Conservation (phyloP, 2,888 invertebrate species). For the Hartigia nigra region DNA sequence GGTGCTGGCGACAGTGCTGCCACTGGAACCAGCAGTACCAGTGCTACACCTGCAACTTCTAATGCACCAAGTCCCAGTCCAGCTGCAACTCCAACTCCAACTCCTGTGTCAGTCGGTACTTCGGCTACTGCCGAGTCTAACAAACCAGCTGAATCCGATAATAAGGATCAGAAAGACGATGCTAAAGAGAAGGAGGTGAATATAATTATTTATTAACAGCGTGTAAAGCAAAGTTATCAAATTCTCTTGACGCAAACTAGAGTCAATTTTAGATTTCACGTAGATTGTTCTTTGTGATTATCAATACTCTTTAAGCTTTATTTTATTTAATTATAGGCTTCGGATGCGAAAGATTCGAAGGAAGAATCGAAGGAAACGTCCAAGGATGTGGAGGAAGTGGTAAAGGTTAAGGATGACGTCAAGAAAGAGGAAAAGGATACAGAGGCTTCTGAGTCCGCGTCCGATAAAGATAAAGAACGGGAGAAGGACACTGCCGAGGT, state of each 20-base stretch:
- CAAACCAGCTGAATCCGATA: slow-evolving; percentile 48
- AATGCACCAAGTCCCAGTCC: slow-evolving; percentile 79
- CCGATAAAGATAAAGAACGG: slow-evolving; percentile 50
- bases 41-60: slow-evolving; percentile 71
- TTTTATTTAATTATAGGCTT: slow-evolving; percentile 29
- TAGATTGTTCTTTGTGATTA: not conserved
- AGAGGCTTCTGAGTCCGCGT: slow-evolving; percentile 40
- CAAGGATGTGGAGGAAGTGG: slow-evolving; percentile 55
- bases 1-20: slow-evolving; percentile 53
- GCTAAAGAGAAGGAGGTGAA: slow-evolving; percentile 48
- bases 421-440: slow-evolving; percentile 62
- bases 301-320: not conserved
- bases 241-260: not conserved
- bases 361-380: slow-evolving; percentile 53
- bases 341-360: slow-evolving; percentile 64
- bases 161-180: slow-evolving; percentile 54
- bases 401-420: slow-evolving; percentile 58
- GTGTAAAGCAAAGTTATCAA: not conserved
- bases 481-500: slow-evolving; percentile 55
- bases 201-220: not conserved
- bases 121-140: slow-evolving; percentile 48
- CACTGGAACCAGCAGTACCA: slow-evolving; percentile 49
- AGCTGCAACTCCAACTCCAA: slow-evolving; percentile 72
- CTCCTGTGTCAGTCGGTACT: slow-evolving; percentile 67
- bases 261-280: not conserved